Conservation (phyloP, 2,113 vertebrate genomes). For the Pardalotus punctatus region DNA sequence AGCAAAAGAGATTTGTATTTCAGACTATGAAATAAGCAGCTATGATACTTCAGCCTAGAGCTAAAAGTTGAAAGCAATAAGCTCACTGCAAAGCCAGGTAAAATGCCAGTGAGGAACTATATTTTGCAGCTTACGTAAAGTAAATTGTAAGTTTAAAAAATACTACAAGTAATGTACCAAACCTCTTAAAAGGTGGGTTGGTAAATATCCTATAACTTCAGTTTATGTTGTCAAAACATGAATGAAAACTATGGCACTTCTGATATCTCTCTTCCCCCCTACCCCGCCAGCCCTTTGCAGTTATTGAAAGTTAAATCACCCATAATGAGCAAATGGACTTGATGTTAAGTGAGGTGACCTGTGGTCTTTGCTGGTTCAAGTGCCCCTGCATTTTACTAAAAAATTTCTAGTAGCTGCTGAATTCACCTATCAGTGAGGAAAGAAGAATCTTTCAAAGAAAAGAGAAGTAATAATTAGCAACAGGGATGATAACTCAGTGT, state of each 20-base stretch:
- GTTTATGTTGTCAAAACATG: background rate
- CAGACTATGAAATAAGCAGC: background rate
- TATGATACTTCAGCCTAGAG: background rate
- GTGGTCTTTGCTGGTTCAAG: background rate
- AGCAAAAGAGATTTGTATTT: background rate
- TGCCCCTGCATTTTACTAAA: background rate
- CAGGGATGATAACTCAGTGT: background rate
- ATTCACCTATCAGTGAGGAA: background rate
- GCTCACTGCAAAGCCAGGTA: background rate
- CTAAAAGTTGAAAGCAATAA: background rate
- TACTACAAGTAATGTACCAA: background rate
- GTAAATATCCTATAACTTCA: background rate
- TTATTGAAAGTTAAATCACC: background rate
- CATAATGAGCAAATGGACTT: background rate
- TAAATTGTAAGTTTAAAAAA: background rate
- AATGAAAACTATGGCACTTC: background rate
- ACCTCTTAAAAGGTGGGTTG: background rate
- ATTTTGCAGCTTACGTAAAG: background rate
- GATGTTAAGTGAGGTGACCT: background rate
- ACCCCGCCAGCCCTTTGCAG: rapidly evolving
- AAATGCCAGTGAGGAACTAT: background rate
- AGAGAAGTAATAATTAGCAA: background rate
- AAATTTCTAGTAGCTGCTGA: background rate
- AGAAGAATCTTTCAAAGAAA: background rate
- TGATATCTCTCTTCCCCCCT: rapidly evolving